Percentiles rank a stretch among this genome's conserved stretches.
phyloP scores from a whole-genome alignment of 2,113 vertebrate genomes.

The Puntigrus tetrazona region DNA sequence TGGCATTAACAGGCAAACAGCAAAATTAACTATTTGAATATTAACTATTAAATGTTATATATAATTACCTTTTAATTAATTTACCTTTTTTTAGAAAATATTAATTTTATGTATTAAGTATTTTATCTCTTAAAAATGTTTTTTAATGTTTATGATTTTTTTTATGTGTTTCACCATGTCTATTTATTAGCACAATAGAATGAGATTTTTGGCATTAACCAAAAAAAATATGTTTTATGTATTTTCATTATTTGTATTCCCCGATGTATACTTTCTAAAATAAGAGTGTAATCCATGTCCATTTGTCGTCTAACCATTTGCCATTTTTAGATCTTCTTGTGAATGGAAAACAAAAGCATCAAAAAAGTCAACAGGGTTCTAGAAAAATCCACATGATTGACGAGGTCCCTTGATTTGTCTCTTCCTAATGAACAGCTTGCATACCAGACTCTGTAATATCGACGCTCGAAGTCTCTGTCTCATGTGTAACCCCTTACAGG shows the following conservation, averaged over 20 bases:
- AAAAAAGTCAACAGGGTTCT: background rate
- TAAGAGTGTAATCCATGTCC: background rate
- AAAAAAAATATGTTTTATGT: background rate
- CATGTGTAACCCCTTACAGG: constrained; percentile 47
- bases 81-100: background rate
- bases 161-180: no score
- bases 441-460: constrained; percentile 48
- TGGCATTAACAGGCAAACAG: no score
- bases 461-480: constrained; percentile 35
- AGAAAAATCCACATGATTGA: constrained; percentile 25
- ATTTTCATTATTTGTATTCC: no score
- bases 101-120: background rate
- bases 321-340: background rate
- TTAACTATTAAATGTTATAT: background rate
- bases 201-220: background rate
- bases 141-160: no score
- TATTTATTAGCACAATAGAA: no score
- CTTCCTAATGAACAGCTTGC: constrained; percentile 34
- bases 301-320: background rate
- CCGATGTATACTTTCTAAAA: background rate
- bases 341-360: constrained; percentile 14
- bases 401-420: background rate
- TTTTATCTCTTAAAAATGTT: no score
- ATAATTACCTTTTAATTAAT: background rate
- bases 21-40: background rate